Base-by-base conservation (phyloP, 2,113 vertebrate genomes). In the Empidonax traillii region DNA sequence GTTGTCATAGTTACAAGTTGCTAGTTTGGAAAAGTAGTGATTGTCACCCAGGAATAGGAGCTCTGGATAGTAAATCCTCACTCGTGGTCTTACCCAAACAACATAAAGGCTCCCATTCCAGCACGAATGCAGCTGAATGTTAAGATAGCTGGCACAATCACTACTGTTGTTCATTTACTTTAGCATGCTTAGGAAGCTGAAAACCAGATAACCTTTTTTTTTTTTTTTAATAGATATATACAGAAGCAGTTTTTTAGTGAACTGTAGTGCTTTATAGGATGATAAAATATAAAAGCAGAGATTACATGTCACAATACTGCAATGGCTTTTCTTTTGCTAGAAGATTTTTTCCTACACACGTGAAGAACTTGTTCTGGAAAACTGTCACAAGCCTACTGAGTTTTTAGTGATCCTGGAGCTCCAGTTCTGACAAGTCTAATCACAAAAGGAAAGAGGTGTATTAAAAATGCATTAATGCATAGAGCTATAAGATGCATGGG, bases 401-500 rank as follows among this genome's bases (percentile, higher is more conserved):
- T 63, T 91, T 59, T 92, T 77, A 43, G 68, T 61, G 80, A 80
- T 94, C 58, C 89, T 75, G 51, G 15, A 84, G 56, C 77, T 94
- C 66, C 86, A 61, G 17, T 90, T 96, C 91, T 91, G 90, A 92
- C 71, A 92, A 86, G 73, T 37, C 28, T 84, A 49, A 62, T 77
- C 81, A 92, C 65, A 69, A 73, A 89, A 39, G 41, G 31, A 89
- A 92, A 88, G 46, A 72, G 14, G 4, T 74, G 21, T 61, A 80
- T 95, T 94, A 97, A 95, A 96, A 95, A 96, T 93, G 9, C 28
- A 95, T 92, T 87, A 78, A 85, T 75, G 37, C 28, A 82, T 89
- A 87, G 47, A 89, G 31, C 52, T 76, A 6, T 65, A 89, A 92
- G 77, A 79, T 90, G 49, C 67, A 73, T 73, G 47, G 49, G 52